Evolutionary conservation across 2,888 invertebrate species (phyloP).

Genomic region (Nematopogon swammerdamellus): DNA sequence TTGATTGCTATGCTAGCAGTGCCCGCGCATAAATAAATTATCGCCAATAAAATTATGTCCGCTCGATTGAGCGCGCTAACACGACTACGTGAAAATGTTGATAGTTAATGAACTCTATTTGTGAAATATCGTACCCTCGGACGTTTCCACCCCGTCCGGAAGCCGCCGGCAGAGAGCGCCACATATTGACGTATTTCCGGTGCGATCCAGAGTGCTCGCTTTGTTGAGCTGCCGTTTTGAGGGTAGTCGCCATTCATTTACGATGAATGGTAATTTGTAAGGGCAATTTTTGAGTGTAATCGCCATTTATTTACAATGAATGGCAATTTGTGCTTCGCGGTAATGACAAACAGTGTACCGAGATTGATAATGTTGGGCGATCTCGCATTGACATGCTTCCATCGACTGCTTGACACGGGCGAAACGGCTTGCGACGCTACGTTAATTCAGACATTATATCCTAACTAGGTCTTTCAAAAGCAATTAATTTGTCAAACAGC

Average conservation of each 20-base stretch:
- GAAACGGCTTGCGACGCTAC: no score
- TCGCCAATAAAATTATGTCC: neutral
- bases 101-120: neutral
- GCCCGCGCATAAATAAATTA: neutral
- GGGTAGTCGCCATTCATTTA: neutral
- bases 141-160: neutral
- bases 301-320: no score
- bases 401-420: no score
- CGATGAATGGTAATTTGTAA: neutral
- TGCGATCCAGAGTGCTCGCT: neutral
- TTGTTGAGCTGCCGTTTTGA: neutral
- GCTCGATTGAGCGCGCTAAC: neutral
- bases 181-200: neutral
- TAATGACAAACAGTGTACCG: no score
- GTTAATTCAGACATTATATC: no score
- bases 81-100: neutral
- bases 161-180: neutral
- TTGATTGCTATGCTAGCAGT: no score
- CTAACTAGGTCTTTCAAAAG: no score
- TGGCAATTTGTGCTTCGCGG: no score
- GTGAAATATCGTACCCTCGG: neutral
- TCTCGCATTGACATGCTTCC: no score
- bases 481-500: no score
- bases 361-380: no score
- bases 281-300: no score